Conservation (phyloP, 2,113 vertebrate genomes). For the Delphinus delphis region DNA sequence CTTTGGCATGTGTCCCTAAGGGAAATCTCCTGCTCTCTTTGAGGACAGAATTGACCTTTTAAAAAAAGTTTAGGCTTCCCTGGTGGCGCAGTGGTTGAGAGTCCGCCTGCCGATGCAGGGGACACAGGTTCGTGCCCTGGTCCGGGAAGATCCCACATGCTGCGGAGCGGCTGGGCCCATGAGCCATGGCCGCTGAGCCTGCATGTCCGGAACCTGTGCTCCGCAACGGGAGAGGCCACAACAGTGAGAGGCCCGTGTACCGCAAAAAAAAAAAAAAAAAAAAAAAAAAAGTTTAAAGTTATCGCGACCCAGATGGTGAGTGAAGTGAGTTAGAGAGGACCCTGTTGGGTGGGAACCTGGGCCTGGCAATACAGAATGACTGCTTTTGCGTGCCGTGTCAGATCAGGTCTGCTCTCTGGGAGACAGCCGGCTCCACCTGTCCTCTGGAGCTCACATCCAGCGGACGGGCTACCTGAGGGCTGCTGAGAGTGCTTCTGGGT, state of each 20-base stretch:
- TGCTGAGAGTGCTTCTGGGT: neutral
- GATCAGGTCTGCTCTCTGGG: neutral
- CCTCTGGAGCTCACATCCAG: neutral
- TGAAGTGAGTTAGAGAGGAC: neutral
- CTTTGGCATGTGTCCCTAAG: neutral
- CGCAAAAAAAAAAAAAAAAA: no score
- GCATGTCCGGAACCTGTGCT: no score
- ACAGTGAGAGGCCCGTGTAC: no score
- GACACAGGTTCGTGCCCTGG: no score
- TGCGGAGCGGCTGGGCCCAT: no score
- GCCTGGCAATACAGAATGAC: neutral
- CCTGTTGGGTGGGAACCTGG: neutral
- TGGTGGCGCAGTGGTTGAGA: no score
- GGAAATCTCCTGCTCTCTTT: neutral
- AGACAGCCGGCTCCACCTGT: rapidly evolving
- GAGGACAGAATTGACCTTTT: neutral
- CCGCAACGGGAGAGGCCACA: no score
- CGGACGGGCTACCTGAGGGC: rapidly evolving
- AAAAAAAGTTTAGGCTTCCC: neutral
- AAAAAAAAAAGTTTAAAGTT: no score
- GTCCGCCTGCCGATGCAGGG: no score
- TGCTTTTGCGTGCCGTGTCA: no score
- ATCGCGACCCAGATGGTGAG: neutral
- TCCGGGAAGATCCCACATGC: no score
- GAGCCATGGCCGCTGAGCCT: no score